These are phyloP conservation scores for Lycorma delicatula DNA, from an alignment of 1,140 invertebrate species.

Conservation along the genomic window DNA sequence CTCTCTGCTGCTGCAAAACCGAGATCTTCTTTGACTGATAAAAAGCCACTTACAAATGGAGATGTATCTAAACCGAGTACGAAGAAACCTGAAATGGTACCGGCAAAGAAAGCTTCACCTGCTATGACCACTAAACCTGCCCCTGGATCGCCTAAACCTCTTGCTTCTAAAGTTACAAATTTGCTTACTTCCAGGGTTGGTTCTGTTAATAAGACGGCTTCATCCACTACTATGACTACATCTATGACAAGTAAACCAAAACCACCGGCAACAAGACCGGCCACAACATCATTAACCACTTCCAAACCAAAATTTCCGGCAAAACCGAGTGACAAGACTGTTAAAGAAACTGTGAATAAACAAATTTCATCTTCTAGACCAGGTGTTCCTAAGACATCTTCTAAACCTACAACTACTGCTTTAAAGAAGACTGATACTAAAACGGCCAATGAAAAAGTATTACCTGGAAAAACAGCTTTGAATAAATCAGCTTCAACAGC, in stretches of 20 bases:
- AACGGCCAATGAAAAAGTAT: neutral
- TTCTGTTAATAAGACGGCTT: no score
- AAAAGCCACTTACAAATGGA: slow-evolving; percentile 1
- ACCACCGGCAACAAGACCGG: neutral
- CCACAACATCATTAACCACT: neutral
- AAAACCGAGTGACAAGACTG: neutral
- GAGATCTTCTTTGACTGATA: neutral
- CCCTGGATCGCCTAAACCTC: no score
- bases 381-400: neutral
- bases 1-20: neutral
- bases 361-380: neutral
- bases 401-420: neutral
- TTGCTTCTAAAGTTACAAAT: no score
- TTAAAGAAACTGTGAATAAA: neutral
- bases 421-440: neutral
- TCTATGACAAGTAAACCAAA: no score
- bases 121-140: neutral
- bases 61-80: neutral
- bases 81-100: neutral
- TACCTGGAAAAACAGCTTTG: neutral
- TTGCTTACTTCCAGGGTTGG: no score
- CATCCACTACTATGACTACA: no score
- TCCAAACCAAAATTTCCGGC: neutral
- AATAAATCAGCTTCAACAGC: neutral
- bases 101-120: neutral